Evolutionary conservation across 2,888 invertebrate species (phyloP), one percentile per base, ranked within the genome.

Genomic region (Dryococelus australis): DNA sequence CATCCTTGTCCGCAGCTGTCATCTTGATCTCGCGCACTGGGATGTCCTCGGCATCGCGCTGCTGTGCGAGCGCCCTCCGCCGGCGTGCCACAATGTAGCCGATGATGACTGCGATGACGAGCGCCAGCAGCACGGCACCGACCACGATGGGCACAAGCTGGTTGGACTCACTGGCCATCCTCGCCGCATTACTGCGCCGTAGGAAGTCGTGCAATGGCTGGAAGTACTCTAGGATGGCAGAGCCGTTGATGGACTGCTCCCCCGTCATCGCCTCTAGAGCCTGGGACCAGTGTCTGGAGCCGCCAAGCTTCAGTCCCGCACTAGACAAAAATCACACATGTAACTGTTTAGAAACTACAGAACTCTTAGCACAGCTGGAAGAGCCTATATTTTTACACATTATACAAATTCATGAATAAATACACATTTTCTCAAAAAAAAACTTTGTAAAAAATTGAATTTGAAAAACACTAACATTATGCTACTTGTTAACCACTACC

Each of bases 211-310:
- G 89, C 26, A 94, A 91, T 20, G 94, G 94, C 87, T 91, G 89
- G 90, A 93, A 94, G 90, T 94, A 94, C 81, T 93, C 92, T 47
- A 92, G 89, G 47, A 94, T 90, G 0, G 94, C 92, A 2, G 90
- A 89, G 20, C 93, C 92, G 88, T 92, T 92, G 90, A 94, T 92
- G 86, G 92, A 90, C 27, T 90, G 65, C 65, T 91, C 92, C 35
- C 92, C 93, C 10, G 93, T 93, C 16, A 93, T 90, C 8, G 90
- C 89, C 51, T 92, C 89, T 90, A 94, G 91, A 3, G 92, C 92
- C 81, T 93, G 92, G 24, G 89, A 88, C 91, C 91, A 91, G 86
- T 89, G 90, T 20, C 87, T 87, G 0, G 90, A 90, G 20, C 89
- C 87, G 35, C 91, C 91, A n/a, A 90, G 87, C 83, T 88, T 86